These are phyloP conservation scores for Melanotaenia trifasciata DNA, from an alignment of 2,797 vertebrate genomes.

Conservation along the genomic window DNA sequence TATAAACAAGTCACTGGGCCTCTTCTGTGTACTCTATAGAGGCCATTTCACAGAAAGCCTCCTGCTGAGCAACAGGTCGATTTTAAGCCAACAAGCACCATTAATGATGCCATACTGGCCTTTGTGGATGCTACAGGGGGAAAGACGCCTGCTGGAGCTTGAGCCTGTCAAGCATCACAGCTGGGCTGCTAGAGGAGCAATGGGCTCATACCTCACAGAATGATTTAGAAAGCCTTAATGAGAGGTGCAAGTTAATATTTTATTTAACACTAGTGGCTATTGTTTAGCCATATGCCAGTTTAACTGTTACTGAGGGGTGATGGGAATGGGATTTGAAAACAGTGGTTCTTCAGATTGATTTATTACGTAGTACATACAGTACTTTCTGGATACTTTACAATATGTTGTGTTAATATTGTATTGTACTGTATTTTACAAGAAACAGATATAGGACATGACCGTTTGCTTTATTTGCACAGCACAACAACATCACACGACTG, in stretches of 20 bases:
- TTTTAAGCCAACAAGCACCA: slow-evolving; percentile 64
- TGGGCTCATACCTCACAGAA: slow-evolving; percentile 65
- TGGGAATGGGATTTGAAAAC: no score
- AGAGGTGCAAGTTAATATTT: slow-evolving; percentile 82
- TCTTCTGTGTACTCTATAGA: slow-evolving; percentile 40
- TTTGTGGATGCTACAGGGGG: slow-evolving; percentile 58
- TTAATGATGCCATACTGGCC: slow-evolving; percentile 68
- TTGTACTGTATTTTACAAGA: no score
- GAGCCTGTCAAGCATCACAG: slow-evolving; percentile 44
- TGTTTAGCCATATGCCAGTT: slow-evolving; percentile 70
- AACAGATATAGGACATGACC: no score
- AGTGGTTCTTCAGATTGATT: no score
- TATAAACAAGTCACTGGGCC: slow-evolving; percentile 19
- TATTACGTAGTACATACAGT: no score
- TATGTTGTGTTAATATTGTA: no score
- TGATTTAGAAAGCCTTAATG: slow-evolving; percentile 70
- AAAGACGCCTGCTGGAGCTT: slow-evolving; percentile 49
- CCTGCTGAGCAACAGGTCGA: slow-evolving; percentile 62
- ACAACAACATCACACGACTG: no score
- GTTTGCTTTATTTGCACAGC: no score
- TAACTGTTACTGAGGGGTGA: slow-evolving; percentile 4
- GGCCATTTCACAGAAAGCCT: slow-evolving; percentile 47
- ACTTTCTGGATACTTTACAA: no score
- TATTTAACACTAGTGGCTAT: slow-evolving; percentile 67
- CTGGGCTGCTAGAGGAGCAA: slow-evolving; percentile 48